Evolutionary conservation across 2,113 vertebrate genomes (phyloP).

Genomic region (Labrus mixtus): DNA sequence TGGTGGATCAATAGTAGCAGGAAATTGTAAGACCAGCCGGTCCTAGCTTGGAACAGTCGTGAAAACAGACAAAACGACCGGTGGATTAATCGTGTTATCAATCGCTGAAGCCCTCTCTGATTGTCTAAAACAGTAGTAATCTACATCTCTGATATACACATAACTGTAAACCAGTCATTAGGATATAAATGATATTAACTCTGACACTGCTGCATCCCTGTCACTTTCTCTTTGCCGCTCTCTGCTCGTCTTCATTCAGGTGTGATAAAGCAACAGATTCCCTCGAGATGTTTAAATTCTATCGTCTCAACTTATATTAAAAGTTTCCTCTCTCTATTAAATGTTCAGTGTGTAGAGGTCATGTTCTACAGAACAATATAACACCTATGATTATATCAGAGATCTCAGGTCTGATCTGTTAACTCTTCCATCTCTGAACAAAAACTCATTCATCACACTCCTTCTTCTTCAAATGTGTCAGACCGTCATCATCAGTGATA

Average conservation of each 20-base stretch:
- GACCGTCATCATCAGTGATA: background rate
- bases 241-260: no score
- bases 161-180: no score
- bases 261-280: background rate
- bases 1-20: no score
- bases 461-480: conserved; percentile 3
- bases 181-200: background rate
- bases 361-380: background rate
- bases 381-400: conserved; percentile 3
- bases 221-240: background rate
- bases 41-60: no score
- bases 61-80: no score
- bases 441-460: background rate
- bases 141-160: no score
- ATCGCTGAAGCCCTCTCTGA: no score
- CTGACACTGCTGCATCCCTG: background rate
- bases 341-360: background rate
- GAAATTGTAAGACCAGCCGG: no score
- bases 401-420: conserved; percentile 7
- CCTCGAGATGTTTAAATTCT: background rate
- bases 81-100: no score
- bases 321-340: no score
- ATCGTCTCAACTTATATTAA: background rate
- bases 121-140: no score
- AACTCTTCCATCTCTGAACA: background rate